Evolutionary conservation across 2,797 vertebrate genomes (phyloP), one percentile per base, ranked within the genome.

Genomic region (Mormyrops attenuatus): DNA sequence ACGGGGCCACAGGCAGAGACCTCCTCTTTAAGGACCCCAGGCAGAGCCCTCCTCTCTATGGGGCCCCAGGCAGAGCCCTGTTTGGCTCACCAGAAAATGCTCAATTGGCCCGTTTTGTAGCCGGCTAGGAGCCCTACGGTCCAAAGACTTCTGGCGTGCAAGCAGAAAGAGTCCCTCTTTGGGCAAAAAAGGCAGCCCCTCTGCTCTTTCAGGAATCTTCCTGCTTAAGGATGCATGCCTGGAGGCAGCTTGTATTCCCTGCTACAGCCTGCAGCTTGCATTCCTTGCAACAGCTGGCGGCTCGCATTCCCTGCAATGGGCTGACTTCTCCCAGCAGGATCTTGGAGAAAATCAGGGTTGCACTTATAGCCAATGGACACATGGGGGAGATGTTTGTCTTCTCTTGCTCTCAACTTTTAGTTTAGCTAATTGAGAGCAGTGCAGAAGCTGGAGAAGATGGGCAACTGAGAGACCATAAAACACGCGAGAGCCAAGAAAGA

Each of bases 321-420:
- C 17, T 80, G 66, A 85, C 77, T 85, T 85, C 53, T 85, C 52
- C 15, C 82, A 85, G 89, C 89, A 57, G 80, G 53, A 30, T 66
- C 20, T 90, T 34, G 47, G 82, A 38, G 63, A 69, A 50, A 73
- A 89, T 69, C 50, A 53, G 2, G 84, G 34, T 0, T 2, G 3
- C 30, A 90, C 80, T 93, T 91, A 89, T 91, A 91, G 53, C 17
- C 44, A 85, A 3, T 0, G 87, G 88, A 95, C 95, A 95, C 94
- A 93, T 89, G 95, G 92, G 93, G 95, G 95, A 94, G 95, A 93
- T 94, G 91, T 95, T 89, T 91, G 66, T 90, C 94, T 93, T 92
- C 90, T 63, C 87, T 52, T 85, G 85, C 6, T 20, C 88, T 80
- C 13, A 2, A 15, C 26, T 3, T 15, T 53, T 82, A 26, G 49